These are phyloP conservation scores for Pomacea maculata DNA, from an alignment of 1,140 invertebrate genomes.

Conservation along the genomic window DNA sequence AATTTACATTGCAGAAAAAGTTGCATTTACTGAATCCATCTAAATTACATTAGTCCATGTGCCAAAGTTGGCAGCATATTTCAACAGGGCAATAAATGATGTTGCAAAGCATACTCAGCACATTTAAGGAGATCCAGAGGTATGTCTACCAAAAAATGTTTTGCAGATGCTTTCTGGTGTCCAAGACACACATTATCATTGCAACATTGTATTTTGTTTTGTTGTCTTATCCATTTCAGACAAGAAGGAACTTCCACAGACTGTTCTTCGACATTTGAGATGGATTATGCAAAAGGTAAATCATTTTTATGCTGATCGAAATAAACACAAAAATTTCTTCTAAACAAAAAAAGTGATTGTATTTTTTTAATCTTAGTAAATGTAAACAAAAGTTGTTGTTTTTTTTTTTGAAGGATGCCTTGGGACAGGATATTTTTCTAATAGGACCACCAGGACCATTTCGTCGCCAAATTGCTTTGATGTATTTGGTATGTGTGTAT, in stretches of 20 bases:
- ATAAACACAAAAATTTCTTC: too few species aligned
- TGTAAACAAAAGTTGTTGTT: background rate
- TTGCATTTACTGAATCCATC: too few species aligned
- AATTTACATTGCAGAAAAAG: too few species aligned
- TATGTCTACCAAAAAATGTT: too few species aligned
- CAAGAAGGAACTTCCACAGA: conserved; percentile 71
- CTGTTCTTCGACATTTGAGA: conserved; percentile 81
- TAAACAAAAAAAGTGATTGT: too few species aligned
- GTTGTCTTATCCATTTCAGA: conserved; percentile 44
- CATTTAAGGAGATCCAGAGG: too few species aligned
- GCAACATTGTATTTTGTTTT: too few species aligned
- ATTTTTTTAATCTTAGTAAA: background rate
- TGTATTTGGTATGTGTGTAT: conserved; percentile 71
- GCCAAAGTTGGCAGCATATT: too few species aligned
- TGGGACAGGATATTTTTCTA: conserved; percentile 97
- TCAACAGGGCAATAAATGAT: too few species aligned
- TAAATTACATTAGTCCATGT: background rate
- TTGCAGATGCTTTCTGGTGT: too few species aligned
- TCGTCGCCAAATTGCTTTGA: conserved; percentile 81
- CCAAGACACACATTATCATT: too few species aligned
- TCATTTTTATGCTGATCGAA: background rate
- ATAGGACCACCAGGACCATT: conserved; percentile 88
- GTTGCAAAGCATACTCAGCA: too few species aligned
- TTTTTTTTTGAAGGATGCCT: conserved; percentile 69
- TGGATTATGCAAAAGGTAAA: conserved; percentile 93